phyloP scores from a whole-genome alignment of 2,113 vertebrate species.

The Eonycteris spelaea region DNA sequence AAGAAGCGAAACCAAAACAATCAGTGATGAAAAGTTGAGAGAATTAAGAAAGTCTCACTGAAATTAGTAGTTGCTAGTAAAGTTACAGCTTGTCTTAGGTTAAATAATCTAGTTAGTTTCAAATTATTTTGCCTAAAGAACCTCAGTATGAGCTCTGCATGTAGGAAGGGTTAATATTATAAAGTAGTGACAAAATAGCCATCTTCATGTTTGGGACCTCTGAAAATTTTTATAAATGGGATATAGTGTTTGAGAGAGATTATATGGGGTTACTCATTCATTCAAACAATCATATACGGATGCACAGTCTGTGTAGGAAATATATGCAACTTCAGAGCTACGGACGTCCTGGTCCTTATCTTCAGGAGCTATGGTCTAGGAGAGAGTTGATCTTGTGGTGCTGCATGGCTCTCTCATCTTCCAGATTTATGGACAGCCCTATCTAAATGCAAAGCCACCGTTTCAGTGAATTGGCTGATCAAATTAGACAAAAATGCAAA shows the following conservation, averaged over 20 bases:
- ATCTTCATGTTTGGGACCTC: not conserved
- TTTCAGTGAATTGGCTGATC: not conserved
- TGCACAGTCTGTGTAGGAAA: not conserved
- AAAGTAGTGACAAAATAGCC: not conserved
- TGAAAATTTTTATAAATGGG: not conserved
- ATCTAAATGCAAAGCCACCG: not conserved
- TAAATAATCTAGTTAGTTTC: not conserved
- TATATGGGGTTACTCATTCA: not conserved
- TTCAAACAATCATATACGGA: not conserved
- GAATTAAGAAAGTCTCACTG: not conserved
- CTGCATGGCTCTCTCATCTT: not conserved
- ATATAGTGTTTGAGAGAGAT: not conserved
- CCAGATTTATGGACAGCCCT: not conserved
- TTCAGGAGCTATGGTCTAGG: not conserved
- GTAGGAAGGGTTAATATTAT: not conserved
- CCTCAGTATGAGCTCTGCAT: not conserved
- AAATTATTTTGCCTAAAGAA: slow-evolving; percentile 50
- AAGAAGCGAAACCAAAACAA: not conserved
- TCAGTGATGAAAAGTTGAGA: not conserved
- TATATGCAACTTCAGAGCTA: not conserved
- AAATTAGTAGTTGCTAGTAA: not conserved
- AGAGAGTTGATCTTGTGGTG: not conserved
- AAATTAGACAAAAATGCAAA: not conserved
- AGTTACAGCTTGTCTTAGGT: not conserved
- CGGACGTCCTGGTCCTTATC: not conserved